Evolutionary conservation across 1,140 invertebrate species (phyloP), one percentile per base, ranked within the genome.

Genomic region (Phocides pigmalion): DNA sequence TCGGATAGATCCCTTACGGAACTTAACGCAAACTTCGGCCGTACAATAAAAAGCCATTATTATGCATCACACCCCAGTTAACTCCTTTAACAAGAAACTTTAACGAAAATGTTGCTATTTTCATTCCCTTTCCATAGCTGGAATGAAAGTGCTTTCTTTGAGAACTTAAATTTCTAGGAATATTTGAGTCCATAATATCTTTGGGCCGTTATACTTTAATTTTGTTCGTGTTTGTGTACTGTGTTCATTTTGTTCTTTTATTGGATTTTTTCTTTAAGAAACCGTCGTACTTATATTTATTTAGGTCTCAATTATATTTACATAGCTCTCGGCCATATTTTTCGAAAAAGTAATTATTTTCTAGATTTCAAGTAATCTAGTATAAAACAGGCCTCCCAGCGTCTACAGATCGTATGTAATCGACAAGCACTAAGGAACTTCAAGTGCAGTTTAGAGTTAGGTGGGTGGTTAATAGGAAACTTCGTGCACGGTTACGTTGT

Each of bases 81-180:
- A 62, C 58, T 62, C 58, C 46, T 62, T 62, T 37, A 62, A 62
- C 58, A 62, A 62, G 58, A 50, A 62, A 62, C 46, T 62, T 62
- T 49, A 62, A 62, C 58, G 58, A 62, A 62, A 62, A 62, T 62
- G 58, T 62, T 62, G 58, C 58, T 62, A 62, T 49, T 62, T 62
- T 49, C 44, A 61, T 61, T 49, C 58, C 58, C 58, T 62, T 62
- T 37, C 58, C 53, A 58, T 61, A 17, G 44, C 42, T 39, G 8
- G 19, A 39, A 50, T 22, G 58, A 62, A 62, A 41, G 44, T 50
- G 19, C 58, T 47, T 46, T 44, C n/a, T 28, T 39, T 35, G 56
- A 35, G 50, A 62, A 37, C 32, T 62, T 50, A 37, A 61, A 61
- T 9, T 59, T 61, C 46, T 22, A 37, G 14, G 41, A 41, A 50